Evolutionary conservation across 2,113 vertebrate genomes (phyloP), one percentile per base, ranked within the genome.

Genomic region (Misgurnus anguillicaudatus): DNA sequence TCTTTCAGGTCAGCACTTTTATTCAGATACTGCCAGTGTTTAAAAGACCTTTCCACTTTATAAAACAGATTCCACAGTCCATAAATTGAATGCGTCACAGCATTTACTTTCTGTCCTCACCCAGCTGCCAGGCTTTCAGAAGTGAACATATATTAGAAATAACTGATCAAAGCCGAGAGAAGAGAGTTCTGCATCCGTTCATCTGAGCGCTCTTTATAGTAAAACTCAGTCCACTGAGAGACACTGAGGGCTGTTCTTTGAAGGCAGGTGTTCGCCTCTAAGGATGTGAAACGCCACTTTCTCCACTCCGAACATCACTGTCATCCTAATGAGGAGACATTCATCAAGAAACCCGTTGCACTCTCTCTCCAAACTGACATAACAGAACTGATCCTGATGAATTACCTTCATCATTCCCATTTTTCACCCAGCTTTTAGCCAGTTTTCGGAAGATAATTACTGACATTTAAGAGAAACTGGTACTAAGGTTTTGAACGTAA

Each of bases 321-420:
- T 51, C 61, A 51, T 68, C 19, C 64, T 83, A 75, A 75, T 24
- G 42, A 78, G 69, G 38, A 74, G 45, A 74, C 48, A 67, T 67
- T 79, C 47, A 75, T 75, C 57, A 69, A 48, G 16, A 47, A 64
- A 64, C 16, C 5, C 36, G 17, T 13, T 69, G 11, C 10, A 21
- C n/a, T 38, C 36, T 57, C 47, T 16, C 51, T 31, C 41, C 11
- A 4, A 70, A 42, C 41, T 48, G 61, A 31, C 24, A 14, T 53
- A 65, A 66, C 51, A 39, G 36, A 61, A 19, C 62, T 65, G 53
- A 77, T 42, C 11, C 36, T 36, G 47, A 67, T 75, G 55, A 75
- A 81, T 75, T 75, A n/a, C 66, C 62, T 47, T 69, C n/a, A 11
- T 36, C 64, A 48, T 66, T 62, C 24, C 53, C 45, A 53, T 71